Evolutionary conservation across 2,888 invertebrate genomes (phyloP).

Genomic region (Ennomos erosarius): DNA sequence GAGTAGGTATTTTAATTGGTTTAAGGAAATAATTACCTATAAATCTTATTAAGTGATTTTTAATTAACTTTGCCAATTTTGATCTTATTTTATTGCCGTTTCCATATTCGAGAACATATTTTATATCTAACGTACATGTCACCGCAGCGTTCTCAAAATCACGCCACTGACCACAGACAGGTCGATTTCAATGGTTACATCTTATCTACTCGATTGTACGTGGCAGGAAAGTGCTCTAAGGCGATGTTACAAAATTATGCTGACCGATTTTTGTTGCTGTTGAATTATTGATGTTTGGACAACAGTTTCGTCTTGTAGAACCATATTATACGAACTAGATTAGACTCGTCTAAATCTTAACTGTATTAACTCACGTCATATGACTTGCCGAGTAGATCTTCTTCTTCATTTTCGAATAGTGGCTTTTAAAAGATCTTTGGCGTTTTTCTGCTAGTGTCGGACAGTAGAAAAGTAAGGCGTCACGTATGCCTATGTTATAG

Average conservation of each 20-base stretch:
- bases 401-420: no score
- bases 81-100: slow-evolving; percentile 23
- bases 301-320: slow-evolving; percentile 11
- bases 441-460: no score
- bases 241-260: slow-evolving; percentile 18
- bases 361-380: no score
- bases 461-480: no score
- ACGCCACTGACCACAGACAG: slow-evolving; percentile 67
- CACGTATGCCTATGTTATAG: no score
- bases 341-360: background rate
- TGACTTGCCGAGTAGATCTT: no score
- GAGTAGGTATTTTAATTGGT: no score
- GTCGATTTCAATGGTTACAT: slow-evolving; percentile 18
- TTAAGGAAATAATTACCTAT: background rate
- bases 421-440: no score
- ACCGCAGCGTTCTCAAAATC: slow-evolving; percentile 62
- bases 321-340: background rate
- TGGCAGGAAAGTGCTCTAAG: slow-evolving; percentile 14
- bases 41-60: slow-evolving; percentile 3
- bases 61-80: slow-evolving; percentile 16
- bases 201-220: slow-evolving; percentile 17
- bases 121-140: slow-evolving; percentile 53
- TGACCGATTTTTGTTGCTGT: slow-evolving; percentile 10
- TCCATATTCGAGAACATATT: slow-evolving; percentile 38
- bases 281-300: slow-evolving; percentile 12